Conservation (phyloP, 2,113 vertebrate species). For the Myxocyprinus asiaticus region DNA sequence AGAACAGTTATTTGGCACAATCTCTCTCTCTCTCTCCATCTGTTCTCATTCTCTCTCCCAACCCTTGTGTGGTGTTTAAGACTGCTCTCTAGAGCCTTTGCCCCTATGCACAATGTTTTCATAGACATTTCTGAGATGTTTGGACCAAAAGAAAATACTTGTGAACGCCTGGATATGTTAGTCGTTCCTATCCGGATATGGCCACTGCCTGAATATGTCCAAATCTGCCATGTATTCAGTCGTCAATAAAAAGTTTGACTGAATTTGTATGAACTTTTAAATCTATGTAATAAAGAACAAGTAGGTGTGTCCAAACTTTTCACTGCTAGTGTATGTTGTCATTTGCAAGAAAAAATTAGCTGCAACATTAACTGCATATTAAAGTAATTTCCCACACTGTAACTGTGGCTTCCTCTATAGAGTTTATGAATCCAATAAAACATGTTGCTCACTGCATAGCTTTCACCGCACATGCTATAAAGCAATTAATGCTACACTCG, state of each 20-base stretch:
- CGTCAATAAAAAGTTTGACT: too few relatives aligned
- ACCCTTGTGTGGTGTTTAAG: slow-evolving; percentile 58
- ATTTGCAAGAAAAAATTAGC: background rate
- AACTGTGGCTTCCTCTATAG: slow-evolving; percentile 6
- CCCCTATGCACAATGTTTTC: slow-evolving; percentile 65
- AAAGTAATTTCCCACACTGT: slow-evolving; percentile 32
- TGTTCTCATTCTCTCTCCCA: slow-evolving; percentile 36
- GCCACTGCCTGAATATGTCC: background rate
- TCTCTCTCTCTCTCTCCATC: slow-evolving; percentile 20
- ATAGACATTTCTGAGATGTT: slow-evolving; percentile 75
- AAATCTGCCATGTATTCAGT: background rate
- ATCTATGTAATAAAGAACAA: too few relatives aligned
- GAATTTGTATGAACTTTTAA: too few relatives aligned
- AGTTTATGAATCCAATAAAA: slow-evolving; percentile 38
- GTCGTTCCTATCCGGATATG: slow-evolving; percentile 37
- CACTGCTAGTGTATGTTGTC: too few relatives aligned
- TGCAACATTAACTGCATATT: slow-evolving; percentile 33
- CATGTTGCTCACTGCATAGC: background rate
- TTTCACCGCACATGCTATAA: slow-evolving; percentile 29
- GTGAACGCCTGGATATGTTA: slow-evolving; percentile 57
- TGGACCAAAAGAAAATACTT: slow-evolving; percentile 72
- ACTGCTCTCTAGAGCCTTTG: slow-evolving; percentile 66
- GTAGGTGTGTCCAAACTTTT: too few relatives aligned
- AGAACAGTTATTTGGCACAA: slow-evolving; percentile 70
- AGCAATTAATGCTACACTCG: slow-evolving; percentile 42